Evolutionary conservation across 2,888 invertebrate species (phyloP).

Genomic region (Dugesia japonica): DNA sequence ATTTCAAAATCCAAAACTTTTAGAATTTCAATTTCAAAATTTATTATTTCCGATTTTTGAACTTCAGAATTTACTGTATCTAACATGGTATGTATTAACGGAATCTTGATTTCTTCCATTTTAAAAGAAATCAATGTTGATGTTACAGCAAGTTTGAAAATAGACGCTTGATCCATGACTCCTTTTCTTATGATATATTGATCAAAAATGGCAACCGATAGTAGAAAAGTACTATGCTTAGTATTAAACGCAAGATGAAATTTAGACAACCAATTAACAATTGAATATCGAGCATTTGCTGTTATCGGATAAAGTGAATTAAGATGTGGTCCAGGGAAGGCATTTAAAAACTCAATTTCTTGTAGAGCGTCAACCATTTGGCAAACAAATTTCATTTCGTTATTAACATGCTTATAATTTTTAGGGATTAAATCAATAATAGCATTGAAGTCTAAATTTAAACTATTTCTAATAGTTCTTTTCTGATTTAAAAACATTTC

Average conservation of each 20-base stretch:
- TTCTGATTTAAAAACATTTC: background rate
- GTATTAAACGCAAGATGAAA: background rate
- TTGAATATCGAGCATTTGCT: background rate
- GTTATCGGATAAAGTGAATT: background rate
- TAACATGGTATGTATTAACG: background rate
- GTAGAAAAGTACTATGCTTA: background rate
- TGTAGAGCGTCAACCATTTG: background rate
- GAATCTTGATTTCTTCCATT: background rate
- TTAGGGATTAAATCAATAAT: background rate
- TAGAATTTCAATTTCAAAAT: background rate
- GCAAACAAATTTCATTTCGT: background rate
- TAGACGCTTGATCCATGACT: background rate
- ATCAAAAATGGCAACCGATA: background rate
- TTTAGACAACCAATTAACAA: background rate
- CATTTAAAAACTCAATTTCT: background rate
- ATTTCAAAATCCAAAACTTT: background rate
- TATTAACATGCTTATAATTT: background rate
- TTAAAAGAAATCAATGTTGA: background rate
- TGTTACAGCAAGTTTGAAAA: background rate
- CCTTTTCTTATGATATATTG: background rate
- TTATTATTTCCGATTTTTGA: background rate
- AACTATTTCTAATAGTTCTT: background rate
- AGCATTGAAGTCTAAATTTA: background rate
- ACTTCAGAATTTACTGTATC: background rate
- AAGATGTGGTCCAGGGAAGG: background rate